These are phyloP conservation scores for Helicoverpa zea DNA, from an alignment of 1,140 invertebrate species.

Conservation along the genomic window DNA sequence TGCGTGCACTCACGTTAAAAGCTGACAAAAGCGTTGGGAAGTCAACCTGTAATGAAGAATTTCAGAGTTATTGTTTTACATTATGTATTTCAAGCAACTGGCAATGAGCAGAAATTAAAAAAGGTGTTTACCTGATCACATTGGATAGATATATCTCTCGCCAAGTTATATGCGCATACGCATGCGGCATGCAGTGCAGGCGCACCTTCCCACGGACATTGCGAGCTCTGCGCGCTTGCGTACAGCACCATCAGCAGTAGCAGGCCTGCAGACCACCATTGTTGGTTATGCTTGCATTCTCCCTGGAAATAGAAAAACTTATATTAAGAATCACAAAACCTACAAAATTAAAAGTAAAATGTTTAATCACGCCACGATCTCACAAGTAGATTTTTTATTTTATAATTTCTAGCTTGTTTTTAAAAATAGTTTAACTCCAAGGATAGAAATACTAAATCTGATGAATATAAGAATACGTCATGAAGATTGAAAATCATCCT, in stretches of 20 bases:
- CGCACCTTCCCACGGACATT: conserved; percentile 95
- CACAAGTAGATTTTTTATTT: too few species aligned
- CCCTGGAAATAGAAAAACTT: conserved; percentile 47
- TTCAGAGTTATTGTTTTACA: conserved; percentile 1
- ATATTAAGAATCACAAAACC: not conserved
- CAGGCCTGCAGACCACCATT: conserved; percentile 57
- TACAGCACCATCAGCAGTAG: conserved; percentile 59
- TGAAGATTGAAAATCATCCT: too few species aligned
- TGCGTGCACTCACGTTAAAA: conserved; percentile 90
- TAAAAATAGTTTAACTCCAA: too few species aligned
- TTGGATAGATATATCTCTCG: conserved; percentile 94
- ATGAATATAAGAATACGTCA: too few species aligned
- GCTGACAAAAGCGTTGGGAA: conserved; percentile 91
- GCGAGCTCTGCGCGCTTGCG: conserved; percentile 88
- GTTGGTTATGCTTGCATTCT: conserved; percentile 42
- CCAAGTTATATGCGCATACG: conserved; percentile 94
- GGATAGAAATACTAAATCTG: too few species aligned
- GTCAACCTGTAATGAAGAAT: conserved; percentile 88
- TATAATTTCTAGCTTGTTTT: too few species aligned
- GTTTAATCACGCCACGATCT: too few species aligned
- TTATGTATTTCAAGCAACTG: not conserved
- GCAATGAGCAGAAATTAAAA: not conserved
- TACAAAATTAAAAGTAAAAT: not conserved
- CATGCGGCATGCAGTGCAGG: conserved; percentile 93
- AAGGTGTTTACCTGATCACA: conserved; percentile 90